Evolutionary conservation across 2,888 invertebrate genomes (phyloP), one percentile per base, ranked within the genome.

Genomic region (Cordilura impudica): DNA sequence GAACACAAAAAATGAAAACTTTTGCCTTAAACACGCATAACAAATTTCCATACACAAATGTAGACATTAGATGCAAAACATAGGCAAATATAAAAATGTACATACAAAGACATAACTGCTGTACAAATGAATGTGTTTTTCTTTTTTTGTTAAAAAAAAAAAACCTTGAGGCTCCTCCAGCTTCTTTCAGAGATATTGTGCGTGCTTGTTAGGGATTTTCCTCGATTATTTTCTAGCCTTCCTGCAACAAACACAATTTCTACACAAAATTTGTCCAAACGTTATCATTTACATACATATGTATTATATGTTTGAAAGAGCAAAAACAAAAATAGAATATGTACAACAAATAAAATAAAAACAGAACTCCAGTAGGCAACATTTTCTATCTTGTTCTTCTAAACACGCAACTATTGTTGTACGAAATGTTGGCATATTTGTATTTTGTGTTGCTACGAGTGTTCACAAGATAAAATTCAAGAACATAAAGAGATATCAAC

Each of bases 181-280:
- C 47, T n/a, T 31, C 31, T 26, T 31, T 10, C n/a, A 45, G 53
- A 39, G 23, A 45, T 61, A 39, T 58, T 76, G 78, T 78, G 72
- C 72, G 73, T 78, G 72, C 56, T 7, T 12, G 21, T 21, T 63
- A 69, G 63, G 67, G 63, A 18, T 69, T 60, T 65, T 45, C 18
- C 31, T 39, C 10, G 29, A 21, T 47, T 63, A 4, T 49, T 8
- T n/a, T 23, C 12, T 71, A 58, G 61, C 73, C 69, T 78, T n/a
- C 72, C 51, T 16, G 72, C 49, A 72, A 67, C 66, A 67, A n/a
- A n/a, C n/a, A n/a, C n/a, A n/a, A n/a, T 65, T 78, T 73, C 60
- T 73, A 53, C 65, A 78, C 43, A 78, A 78, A 78, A 73, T 74
- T 73, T 78, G 78, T 78, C 60, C 65, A 78, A 78, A 60, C 35